Conservation (phyloP, 2,113 vertebrate species). For the Corythornis madagascariensis region DNA sequence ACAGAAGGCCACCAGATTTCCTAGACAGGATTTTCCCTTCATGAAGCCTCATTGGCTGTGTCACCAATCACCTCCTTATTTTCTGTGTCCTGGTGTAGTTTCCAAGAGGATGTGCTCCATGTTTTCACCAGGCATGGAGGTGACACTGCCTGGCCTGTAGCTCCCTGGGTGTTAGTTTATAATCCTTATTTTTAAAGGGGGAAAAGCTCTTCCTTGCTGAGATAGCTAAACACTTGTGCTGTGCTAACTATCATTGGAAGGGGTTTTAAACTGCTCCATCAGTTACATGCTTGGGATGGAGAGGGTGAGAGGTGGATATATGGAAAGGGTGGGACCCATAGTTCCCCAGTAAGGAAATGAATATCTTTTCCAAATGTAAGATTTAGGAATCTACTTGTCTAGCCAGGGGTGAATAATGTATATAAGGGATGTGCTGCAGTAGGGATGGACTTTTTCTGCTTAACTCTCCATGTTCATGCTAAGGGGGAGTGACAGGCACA, state of each 20-base stretch:
- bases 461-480: rapidly evolving
- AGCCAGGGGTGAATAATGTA: neutral
- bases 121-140: no score
- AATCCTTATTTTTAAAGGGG: no score
- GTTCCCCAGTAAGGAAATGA: rapidly evolving
- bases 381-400: neutral
- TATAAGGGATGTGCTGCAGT: rapidly evolving
- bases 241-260: neutral
- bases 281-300: neutral
- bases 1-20: neutral
- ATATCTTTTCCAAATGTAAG: neutral
- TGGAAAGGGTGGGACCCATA: neutral
- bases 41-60: neutral
- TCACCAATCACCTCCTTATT: neutral
- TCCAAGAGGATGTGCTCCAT: no score
- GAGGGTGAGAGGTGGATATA: neutral
- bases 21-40: neutral
- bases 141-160: no score
- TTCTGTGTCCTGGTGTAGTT: neutral
- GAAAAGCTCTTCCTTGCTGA: neutral
- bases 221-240: neutral
- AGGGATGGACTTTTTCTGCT: neutral
- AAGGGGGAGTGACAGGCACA: neutral
- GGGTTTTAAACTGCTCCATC: neutral
- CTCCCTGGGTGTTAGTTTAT: no score